phyloP scores from a whole-genome alignment of 2,113 vertebrate genomes.

The Furnarius figulus region DNA sequence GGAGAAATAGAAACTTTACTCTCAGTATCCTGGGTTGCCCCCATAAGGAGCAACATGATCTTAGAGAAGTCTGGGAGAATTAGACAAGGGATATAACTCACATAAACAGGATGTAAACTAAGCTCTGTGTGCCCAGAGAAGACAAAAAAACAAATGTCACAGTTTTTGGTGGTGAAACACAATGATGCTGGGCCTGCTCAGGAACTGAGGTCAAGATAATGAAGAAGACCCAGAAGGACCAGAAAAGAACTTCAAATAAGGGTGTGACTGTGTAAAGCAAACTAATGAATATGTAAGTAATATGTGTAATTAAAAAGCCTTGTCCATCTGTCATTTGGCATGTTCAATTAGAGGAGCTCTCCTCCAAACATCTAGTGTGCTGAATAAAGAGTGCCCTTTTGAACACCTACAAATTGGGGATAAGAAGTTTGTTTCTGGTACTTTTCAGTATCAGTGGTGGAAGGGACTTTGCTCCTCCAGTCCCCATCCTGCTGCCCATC shows the following conservation, averaged over 20 bases:
- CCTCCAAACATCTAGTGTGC: background rate
- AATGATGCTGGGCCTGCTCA: background rate
- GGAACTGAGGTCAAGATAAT: background rate
- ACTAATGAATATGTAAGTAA: background rate
- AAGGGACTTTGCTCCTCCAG: background rate
- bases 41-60: too few relatives aligned
- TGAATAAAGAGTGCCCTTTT: background rate
- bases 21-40: too few relatives aligned
- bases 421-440: background rate
- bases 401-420: background rate
- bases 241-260: background rate
- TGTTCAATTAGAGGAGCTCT: background rate
- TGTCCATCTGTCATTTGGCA: background rate
- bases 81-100: too few relatives aligned
- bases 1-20: too few relatives aligned
- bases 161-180: background rate
- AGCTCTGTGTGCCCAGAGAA: background rate
- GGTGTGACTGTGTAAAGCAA: background rate
- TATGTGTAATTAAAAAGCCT: background rate
- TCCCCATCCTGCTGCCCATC: background rate
- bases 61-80: too few relatives aligned
- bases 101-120: background rate
- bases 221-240: background rate
- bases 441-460: background rate
- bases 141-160: background rate